Evolutionary conservation across 2,113 vertebrate genomes (phyloP).

Genomic region (Eretmochelys imbricata): DNA sequence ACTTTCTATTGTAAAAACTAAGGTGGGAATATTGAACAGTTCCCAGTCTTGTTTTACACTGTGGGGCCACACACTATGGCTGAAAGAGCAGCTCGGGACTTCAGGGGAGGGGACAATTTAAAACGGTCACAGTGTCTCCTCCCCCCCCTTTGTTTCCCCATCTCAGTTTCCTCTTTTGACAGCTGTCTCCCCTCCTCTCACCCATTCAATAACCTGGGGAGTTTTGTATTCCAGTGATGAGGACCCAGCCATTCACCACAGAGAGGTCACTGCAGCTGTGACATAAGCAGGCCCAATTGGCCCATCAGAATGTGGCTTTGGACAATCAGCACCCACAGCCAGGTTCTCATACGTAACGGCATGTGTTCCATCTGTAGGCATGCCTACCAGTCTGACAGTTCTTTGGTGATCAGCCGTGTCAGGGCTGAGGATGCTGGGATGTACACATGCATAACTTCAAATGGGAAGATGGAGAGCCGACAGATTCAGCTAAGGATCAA

Average conservation of each 20-base stretch:
- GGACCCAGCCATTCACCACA: fast-evolving
- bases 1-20: background rate
- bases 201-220: background rate
- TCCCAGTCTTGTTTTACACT: constrained; percentile 9
- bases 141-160: constrained; percentile 9
- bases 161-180: constrained; percentile 1
- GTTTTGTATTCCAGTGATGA: background rate
- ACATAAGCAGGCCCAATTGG: background rate
- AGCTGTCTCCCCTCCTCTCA: background rate
- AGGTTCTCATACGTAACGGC: background rate
- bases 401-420: constrained; percentile 86
- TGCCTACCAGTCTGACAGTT: constrained; percentile 85
- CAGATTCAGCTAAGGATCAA: constrained; percentile 86
- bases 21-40: background rate
- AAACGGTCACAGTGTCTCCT: background rate
- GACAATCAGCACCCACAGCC: fast-evolving
- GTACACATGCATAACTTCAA: constrained; percentile 84
- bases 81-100: background rate
- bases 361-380: constrained; percentile 76
- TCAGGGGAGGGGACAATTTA: background rate
- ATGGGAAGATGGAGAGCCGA: constrained; percentile 76
- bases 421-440: constrained; percentile 81
- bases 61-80: background rate
- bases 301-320: background rate
- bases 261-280: background rate